These are phyloP conservation scores for Pluvialis apricaria DNA, from an alignment of 2,113 vertebrate species.

Conservation along the genomic window DNA sequence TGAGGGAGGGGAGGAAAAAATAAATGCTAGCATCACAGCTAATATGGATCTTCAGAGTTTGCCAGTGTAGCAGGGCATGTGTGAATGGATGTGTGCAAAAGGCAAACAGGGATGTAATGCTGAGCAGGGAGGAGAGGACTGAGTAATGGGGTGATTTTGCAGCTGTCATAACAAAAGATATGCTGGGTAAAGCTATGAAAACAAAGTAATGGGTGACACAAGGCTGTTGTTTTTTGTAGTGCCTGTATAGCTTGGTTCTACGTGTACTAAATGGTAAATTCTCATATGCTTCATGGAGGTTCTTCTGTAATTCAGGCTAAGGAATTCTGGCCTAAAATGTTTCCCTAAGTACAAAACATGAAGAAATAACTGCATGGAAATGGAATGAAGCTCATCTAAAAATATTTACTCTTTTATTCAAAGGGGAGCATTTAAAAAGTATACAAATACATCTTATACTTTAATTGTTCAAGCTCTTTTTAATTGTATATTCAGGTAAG, in stretches of 20 bases:
- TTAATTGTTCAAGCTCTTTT: neutral
- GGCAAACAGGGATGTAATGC: neutral
- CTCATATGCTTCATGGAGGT: neutral
- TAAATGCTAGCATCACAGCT: neutral
- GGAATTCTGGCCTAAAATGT: neutral
- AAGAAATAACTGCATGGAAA: neutral
- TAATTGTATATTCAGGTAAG: neutral
- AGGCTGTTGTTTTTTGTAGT: neutral
- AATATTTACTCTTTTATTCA: neutral
- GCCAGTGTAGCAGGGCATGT: neutral
- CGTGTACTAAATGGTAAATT: neutral
- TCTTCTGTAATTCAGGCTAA: neutral
- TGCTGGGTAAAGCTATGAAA: neutral
- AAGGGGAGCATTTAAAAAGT: neutral
- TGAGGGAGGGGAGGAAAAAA: neutral
- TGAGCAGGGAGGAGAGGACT: neutral
- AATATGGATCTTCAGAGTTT: neutral
- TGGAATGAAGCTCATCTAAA: neutral
- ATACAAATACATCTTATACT: neutral
- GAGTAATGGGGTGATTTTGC: constrained; percentile 34
- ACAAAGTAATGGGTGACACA: neutral
- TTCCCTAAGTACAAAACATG: neutral
- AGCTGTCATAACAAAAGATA: constrained; percentile 42
- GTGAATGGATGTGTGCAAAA: neutral
- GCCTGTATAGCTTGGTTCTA: neutral